Conservation (phyloP, 2,888 invertebrate species). For the Nephrotoma guestfalica region DNA sequence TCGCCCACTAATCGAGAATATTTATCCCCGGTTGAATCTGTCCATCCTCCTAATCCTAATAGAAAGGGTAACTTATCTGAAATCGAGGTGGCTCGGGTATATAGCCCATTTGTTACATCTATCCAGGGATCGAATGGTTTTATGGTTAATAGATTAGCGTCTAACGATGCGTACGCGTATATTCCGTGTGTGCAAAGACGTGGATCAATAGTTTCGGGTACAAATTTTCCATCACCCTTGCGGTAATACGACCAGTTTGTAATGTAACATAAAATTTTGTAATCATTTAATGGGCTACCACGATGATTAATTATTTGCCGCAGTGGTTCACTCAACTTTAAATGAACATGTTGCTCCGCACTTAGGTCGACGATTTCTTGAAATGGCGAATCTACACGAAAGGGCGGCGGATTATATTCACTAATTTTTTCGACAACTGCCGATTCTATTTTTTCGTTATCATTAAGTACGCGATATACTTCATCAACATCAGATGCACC, state of each 20-base stretch:
- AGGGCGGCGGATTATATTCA: slow-evolving; percentile 26
- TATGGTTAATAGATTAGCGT: slow-evolving; percentile 60
- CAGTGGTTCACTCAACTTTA: background rate
- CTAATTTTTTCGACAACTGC: slow-evolving; percentile 11
- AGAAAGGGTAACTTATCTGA: slow-evolving; percentile 47
- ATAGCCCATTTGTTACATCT: slow-evolving; percentile 74
- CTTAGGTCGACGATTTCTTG: slow-evolving; percentile 23
- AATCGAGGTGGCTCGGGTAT: slow-evolving; percentile 58
- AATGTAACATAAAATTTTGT: slow-evolving; percentile 66
- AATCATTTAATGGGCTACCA: slow-evolving; percentile 13
- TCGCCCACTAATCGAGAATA: slow-evolving; percentile 66
- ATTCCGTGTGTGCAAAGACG: slow-evolving; percentile 75
- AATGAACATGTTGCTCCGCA: background rate
- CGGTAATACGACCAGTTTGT: slow-evolving; percentile 84
- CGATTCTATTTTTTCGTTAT: background rate
- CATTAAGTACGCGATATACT: background rate
- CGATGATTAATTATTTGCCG: background rate
- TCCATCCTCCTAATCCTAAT: slow-evolving; percentile 89
- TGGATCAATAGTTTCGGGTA: slow-evolving; percentile 70
- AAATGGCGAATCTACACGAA: slow-evolving; percentile 27
- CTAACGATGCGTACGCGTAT: slow-evolving; percentile 78
- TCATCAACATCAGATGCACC: slow-evolving; percentile 14
- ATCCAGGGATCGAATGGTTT: slow-evolving; percentile 79
- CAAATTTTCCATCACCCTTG: slow-evolving; percentile 67
- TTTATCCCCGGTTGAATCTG: slow-evolving; percentile 78